A percentile compares a stretch with the other conserved stretches of the same genome.
Evolutionary conservation across 2,888 invertebrate species (phyloP).

Genomic region (Liopterus haemorrhoidalis): DNA sequence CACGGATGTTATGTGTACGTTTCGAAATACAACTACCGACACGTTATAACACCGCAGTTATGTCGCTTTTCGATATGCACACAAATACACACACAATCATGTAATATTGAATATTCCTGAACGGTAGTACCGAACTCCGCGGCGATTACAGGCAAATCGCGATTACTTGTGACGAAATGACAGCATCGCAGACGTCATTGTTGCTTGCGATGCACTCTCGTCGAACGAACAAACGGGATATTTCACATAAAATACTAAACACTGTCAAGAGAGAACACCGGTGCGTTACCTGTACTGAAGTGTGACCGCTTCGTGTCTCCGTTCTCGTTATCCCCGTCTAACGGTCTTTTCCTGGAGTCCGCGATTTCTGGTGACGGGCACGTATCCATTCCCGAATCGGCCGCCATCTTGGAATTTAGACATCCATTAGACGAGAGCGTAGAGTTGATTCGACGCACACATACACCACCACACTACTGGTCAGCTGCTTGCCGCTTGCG

Average conservation of each 20-base stretch:
- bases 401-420: conserved; percentile 66
- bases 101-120: neutral
- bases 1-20: too few relatives aligned
- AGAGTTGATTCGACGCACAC: conserved; percentile 14
- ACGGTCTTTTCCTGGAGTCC: conserved; percentile 84
- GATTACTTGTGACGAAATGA: neutral
- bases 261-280: conserved; percentile 13
- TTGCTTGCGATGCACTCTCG: neutral
- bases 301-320: conserved; percentile 85
- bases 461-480: conserved; percentile 28
- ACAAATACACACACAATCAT: neutral
- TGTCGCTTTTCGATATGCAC: neutral
- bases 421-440: conserved; percentile 34
- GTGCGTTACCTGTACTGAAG: conserved; percentile 76
- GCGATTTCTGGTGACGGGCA: conserved; percentile 88
- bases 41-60: neutral
- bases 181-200: neutral
- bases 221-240: neutral
- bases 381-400: conserved; percentile 90
- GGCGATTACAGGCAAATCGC: neutral
- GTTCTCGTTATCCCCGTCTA: conserved; percentile 82
- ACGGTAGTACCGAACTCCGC: neutral
- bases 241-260: neutral
- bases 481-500: conserved; percentile 16
- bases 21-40: neutral